Evolutionary conservation across 23 tunicate genomes (phyloP), one percentile per base, ranked within the genome.

Genomic region (Styela clava): DNA sequence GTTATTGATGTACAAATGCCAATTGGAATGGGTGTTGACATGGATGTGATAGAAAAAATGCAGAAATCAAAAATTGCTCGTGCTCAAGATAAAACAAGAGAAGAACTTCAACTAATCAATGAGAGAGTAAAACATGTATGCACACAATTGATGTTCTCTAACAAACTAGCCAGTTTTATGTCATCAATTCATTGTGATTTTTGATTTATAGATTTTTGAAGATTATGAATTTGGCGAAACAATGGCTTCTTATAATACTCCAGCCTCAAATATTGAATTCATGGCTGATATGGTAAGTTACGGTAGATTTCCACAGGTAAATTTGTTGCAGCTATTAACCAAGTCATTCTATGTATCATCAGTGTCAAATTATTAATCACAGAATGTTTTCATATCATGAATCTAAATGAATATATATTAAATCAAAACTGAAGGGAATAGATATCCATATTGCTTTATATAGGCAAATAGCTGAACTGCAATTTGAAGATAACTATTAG

Each of bases 231-330:
- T 79, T 1, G 71, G 78, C 3, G 69, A 73, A 79, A 71, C 69
- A 20, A 21, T 79, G 62, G 67, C 33, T 27, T 23, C 61, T 26
- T 56, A 52, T 23, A n/a, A 25, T 23, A 24, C 83, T 9, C n/a
- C 65, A n/a, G 69, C 44, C 2, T 63, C 73, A 12, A 85, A 79
- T 62, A 72, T 85, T 33, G 76, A 85, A 27, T 33, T 85, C 12
- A 69, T 85, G n/a, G 67, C 89, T 1, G 89, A 85, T 35, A 79
- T 85, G 84, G 89, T 85, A 56, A 79, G 67, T 63, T n/a, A n/a
- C n/a, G n/a, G n/a, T n/a, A n/a, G n/a, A n/a, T n/a, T n/a, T n/a
- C n/a, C n/a, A n/a, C n/a, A n/a, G n/a, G n/a, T n/a, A n/a, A n/a
- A n/a, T n/a, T n/a, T n/a, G n/a, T n/a, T n/a, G n/a, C n/a, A n/a